Evolutionary conservation across 2,797 vertebrate genomes (phyloP), one percentile per base, ranked within the genome.

Genomic region (Oceanodroma leucorhoa): DNA sequence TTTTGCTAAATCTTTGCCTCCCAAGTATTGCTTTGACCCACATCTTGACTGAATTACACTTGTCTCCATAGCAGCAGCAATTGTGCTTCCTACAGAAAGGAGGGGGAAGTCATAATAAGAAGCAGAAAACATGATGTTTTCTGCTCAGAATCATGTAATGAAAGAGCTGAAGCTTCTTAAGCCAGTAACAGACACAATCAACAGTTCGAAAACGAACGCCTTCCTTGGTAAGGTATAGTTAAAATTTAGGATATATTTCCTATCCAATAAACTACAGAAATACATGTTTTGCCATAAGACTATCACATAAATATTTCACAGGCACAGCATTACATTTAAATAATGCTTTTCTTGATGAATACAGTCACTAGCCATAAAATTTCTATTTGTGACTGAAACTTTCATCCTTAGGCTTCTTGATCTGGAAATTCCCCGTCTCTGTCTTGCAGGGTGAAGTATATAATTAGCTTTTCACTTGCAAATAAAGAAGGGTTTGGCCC

Each of bases 21-120:
- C 45, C 32, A 40, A 58, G 46, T 72, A 22, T 75, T 95, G 40
- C 72, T 94, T 88, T 89, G 92, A 86, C 89, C 72, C 76, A 86
- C 91, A 95, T 95, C 93, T 95, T 95, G 94, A 71, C 91, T 90
- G 90, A 90, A 93, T 96, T 95, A 94, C 34, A 50, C 57, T 81
- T 88, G 94, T 96, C 77, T 91, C 95, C 96, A 96, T 94, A 92
- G 97, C 93, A 95, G 90, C 95, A 88, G 73, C 89, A 88, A 86
- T 75, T 93, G 65, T 90, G 82, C 85, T 95, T 92, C 89, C 89
- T 93, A 77, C 7, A 58, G 91, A 95, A 96, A 84, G 89, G 83
- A 95, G 79, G 82, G 65, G 72, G 78, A 77, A 53, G 71, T 88
- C 53, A 14, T 94, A 95, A 95, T 95, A 34, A 83, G 75, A 95